phyloP scores from a whole-genome alignment of 2,113 vertebrate species.

The Collichthys lucidus region DNA sequence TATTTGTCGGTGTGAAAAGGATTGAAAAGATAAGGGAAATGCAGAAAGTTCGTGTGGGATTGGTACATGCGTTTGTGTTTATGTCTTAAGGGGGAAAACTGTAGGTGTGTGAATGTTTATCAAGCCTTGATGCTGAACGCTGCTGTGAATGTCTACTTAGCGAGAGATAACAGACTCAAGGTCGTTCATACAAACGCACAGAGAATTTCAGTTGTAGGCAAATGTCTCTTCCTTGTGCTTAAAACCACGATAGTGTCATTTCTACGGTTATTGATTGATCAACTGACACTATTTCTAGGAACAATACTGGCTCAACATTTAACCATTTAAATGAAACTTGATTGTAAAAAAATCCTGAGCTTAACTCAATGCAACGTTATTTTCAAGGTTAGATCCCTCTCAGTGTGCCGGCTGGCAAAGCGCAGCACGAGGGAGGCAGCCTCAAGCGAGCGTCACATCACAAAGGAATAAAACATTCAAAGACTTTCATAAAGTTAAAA shows the following conservation, averaged over 20 bases:
- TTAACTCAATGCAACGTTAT: conserved; percentile 27
- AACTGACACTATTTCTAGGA: background rate
- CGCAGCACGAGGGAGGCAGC: conserved; percentile 48
- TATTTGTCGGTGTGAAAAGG: background rate
- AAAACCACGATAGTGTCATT: background rate
- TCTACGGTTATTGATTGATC: background rate
- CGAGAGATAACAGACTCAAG: background rate
- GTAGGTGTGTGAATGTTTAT: background rate
- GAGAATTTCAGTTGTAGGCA: background rate
- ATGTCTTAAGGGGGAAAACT: background rate
- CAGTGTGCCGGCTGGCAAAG: conserved; percentile 38
- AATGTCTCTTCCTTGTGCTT: background rate
- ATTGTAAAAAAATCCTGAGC: conserved; percentile 4
- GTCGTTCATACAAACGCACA: background rate
- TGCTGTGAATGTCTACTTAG: background rate
- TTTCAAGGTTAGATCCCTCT: conserved; percentile 70
- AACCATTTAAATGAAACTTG: conserved; percentile 23
- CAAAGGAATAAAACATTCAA: conserved; percentile 76
- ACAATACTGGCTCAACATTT: background rate
- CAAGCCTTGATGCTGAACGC: background rate
- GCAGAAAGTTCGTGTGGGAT: background rate
- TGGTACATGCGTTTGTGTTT: background rate
- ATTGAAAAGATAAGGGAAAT: background rate
- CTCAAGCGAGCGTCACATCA: conserved; percentile 63
- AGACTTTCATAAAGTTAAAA: conserved; percentile 70